phyloP scores from a whole-genome alignment of 2,888 invertebrate species.

The Ptychoptera albimana region DNA sequence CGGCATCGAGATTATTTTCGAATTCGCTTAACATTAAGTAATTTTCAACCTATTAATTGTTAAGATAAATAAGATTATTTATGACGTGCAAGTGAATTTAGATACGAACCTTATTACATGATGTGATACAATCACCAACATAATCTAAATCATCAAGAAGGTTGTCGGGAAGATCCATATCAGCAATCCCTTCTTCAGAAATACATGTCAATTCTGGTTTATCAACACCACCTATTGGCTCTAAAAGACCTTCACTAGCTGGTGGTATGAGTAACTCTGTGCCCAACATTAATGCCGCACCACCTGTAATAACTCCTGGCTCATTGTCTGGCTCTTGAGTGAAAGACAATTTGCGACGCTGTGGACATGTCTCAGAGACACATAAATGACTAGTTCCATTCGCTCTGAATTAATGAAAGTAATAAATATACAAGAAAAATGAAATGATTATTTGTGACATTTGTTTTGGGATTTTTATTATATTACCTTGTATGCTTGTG shows the following conservation, averaged over 20 bases:
- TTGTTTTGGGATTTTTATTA: not conserved
- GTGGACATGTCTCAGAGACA: constrained; percentile 38
- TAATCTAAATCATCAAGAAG: constrained; percentile 62
- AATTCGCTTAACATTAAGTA: constrained; percentile 75
- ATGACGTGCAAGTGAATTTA: not conserved
- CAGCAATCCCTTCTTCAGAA: constrained; percentile 70
- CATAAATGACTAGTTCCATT: constrained; percentile 41
- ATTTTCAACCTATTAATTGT: constrained; percentile 51
- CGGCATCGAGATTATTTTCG: constrained; percentile 68
- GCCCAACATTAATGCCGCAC: constrained; percentile 30
- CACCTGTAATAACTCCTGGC: constrained; percentile 31
- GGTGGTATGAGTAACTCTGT: constrained; percentile 34
- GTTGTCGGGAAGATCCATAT: constrained; percentile 68
- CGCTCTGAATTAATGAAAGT: constrained; percentile 18
- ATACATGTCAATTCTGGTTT: constrained; percentile 68
- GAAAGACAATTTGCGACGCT: constrained; percentile 38
- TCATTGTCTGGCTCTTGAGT: constrained; percentile 42
- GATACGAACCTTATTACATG: constrained; percentile 52
- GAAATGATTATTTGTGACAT: not conserved
- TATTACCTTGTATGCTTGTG: constrained; percentile 45
- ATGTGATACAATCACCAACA: constrained; percentile 68
- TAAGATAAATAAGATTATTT: constrained; percentile 7
- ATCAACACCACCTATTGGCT: constrained; percentile 32
- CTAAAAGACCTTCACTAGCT: constrained; percentile 29
- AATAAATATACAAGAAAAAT: not conserved